phyloP scores from a whole-genome alignment of 2,797 vertebrate species.

The Rousettus madagascariensis region DNA sequence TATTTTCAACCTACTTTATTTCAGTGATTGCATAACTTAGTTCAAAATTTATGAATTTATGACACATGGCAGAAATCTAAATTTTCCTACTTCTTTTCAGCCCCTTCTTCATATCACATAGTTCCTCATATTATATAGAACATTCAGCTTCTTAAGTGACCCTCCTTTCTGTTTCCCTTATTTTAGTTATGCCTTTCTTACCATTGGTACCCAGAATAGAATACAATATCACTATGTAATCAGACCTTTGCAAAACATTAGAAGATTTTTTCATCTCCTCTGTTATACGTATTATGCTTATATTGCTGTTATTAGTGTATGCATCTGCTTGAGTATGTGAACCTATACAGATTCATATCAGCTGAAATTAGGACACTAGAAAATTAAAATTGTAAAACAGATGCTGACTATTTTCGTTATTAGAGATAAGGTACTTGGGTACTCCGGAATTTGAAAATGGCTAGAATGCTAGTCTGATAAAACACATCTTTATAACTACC shows the following conservation, averaged over 20 bases:
- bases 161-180: neutral
- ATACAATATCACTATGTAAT: neutral
- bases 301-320: neutral
- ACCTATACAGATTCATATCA: neutral
- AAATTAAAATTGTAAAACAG: neutral
- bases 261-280: neutral
- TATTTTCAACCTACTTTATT: constrained; percentile 12
- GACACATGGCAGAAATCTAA: neutral
- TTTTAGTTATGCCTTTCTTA: neutral
- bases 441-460: neutral
- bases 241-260: neutral
- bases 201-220: neutral
- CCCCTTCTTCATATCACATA: neutral
- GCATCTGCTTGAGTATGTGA: neutral
- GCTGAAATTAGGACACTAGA: neutral
- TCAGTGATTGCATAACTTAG: neutral
- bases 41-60: neutral
- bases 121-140: neutral
- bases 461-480: neutral
- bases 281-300: neutral
- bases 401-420: neutral
- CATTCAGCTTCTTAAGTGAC: neutral
- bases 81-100: neutral
- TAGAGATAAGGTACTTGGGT: neutral
- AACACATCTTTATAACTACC: neutral